These are phyloP conservation scores for Graphium colonna DNA, from an alignment of 2,888 invertebrate species.

Conservation along the genomic window DNA sequence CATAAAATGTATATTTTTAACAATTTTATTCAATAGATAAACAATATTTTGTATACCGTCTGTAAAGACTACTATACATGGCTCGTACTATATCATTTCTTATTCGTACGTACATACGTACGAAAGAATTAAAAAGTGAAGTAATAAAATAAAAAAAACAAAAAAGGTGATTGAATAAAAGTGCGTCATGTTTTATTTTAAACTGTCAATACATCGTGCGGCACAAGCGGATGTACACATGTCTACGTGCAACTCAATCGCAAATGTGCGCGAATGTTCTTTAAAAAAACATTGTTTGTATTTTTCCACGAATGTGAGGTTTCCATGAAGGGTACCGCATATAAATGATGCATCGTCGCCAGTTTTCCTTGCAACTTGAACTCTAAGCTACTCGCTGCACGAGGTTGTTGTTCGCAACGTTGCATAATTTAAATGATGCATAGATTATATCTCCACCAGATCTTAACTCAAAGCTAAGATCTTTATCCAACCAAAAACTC, in stretches of 20 bases:
- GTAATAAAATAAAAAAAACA: not conserved
- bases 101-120: no score
- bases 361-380: constrained; percentile 33
- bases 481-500: not conserved
- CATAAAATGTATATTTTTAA: no score
- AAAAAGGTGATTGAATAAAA: not conserved
- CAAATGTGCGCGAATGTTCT: not conserved
- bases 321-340: constrained; percentile 6
- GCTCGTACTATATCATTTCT: no score
- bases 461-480: not conserved
- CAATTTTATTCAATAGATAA: no score
- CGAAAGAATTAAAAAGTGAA: no score
- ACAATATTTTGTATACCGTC: no score
- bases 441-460: not conserved
- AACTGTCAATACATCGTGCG: not conserved
- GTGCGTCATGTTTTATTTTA: not conserved
- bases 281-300: constrained; percentile 18
- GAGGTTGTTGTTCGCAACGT: constrained; percentile 16
- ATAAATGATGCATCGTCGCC: constrained; percentile 11
- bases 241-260: not conserved
- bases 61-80: no score
- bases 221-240: constrained; percentile 1
- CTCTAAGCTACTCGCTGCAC: constrained; percentile 29
- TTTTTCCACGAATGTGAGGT: constrained; percentile 24
- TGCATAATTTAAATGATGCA: constrained; percentile 1